Evolutionary conservation across 2,888 invertebrate species (phyloP).

Genomic region (Drosophila stalkeri): DNA sequence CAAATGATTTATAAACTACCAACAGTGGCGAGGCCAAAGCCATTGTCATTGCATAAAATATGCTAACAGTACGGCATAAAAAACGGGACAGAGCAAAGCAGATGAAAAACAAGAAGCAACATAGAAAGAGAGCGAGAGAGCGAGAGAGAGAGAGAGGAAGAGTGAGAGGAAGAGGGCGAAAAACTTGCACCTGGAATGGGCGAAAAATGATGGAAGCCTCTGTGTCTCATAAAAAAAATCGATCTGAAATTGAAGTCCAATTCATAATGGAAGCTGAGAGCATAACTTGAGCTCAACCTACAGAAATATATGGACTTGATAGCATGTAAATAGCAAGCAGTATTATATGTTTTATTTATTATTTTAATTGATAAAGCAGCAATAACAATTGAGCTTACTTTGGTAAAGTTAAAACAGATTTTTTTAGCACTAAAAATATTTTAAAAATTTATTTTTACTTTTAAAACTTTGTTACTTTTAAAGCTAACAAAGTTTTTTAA

Average conservation of each 20-base stretch:
- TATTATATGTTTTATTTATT: no score
- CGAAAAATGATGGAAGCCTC: constrained; percentile 21
- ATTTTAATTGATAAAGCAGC: no score
- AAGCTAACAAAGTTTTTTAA: no score
- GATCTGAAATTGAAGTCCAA: constrained; percentile 35
- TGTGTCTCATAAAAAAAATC: constrained; percentile 15
- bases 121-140: constrained; percentile 14
- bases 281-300: constrained; percentile 13
- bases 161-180: constrained; percentile 8
- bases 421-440: no score
- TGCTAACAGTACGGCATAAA: constrained; percentile 69
- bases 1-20: constrained; percentile 84
- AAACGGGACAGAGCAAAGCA: constrained; percentile 28
- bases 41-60: constrained; percentile 84
- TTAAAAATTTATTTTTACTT: no score
- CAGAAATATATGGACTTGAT: not conserved
- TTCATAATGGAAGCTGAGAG: constrained; percentile 19
- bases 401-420: no score
- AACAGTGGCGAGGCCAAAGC: constrained; percentile 83
- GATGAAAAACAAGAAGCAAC: constrained; percentile 23
- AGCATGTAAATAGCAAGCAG: no score
- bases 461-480: no score
- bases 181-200: not conserved
- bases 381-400: no score
- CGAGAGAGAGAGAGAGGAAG: not conserved